Base-by-base conservation (phyloP, 2,113 vertebrate genomes). In the Oncorhynchus gorbuscha region DNA sequence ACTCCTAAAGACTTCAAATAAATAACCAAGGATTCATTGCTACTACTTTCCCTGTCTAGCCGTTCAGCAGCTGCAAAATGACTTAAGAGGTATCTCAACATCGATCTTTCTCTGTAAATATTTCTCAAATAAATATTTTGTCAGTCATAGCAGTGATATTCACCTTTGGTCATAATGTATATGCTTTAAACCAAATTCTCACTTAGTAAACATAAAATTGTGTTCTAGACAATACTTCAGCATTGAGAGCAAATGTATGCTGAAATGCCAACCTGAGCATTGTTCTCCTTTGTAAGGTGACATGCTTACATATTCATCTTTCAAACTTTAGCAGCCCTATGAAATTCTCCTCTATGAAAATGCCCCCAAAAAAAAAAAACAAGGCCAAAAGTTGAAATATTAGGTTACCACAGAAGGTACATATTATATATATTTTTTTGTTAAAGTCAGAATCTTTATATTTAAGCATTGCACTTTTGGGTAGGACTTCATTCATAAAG, bases 61-160 rank as follows among this genome's bases (percentile, higher is more conserved):
- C 30, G 9, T 32, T 69, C 30, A 92, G 91, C 90, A 92, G 91
- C 91, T 92, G 90, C 91, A 91, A 92, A 92, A 91, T 87, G 87
- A 91, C 87, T 91, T 85, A 88, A 88, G 91, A 92, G 91, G 91
- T 91, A 91, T 92, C 90, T 92, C 91, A 59, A 92, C 90, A 92
- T 91, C 88, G 89, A 92, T 92, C 89, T 92, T 85, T 91, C 90
- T 91, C 90, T 92, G 89, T 91, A 92, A 92, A 90, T 91, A 92
- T 90, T 88, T 90, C 86, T 91, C 90, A 91, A 92, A 92, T 92
- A 92, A 92, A 92, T 92, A 91, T 91, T 90, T 92, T 92, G 90
- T 89, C 90, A 92, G 90, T 90, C 91, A 91, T 92, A 92, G 90
- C 91, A 92, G 90, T 92, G 91, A 91, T 89, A 88, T 90, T 92